These are phyloP conservation scores for Deroptyus accipitrinus DNA, from an alignment of 2,113 vertebrate genomes.

Conservation along the genomic window DNA sequence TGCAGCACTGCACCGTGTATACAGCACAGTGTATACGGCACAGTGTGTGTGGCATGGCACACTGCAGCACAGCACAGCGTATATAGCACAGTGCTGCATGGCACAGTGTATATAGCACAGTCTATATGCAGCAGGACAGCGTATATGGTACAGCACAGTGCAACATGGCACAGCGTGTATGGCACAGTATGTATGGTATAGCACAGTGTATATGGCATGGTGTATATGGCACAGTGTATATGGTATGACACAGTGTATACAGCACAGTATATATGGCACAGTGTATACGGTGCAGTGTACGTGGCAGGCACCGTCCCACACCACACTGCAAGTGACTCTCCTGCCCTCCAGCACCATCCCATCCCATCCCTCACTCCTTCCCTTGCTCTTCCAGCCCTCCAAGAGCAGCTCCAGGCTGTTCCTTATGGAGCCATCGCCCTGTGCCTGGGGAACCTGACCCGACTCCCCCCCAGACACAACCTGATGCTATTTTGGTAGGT, in stretches of 20 bases:
- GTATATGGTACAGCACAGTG: too few relatives aligned
- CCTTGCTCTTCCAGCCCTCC: not conserved
- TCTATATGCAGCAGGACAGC: too few relatives aligned
- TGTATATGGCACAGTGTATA: too few relatives aligned
- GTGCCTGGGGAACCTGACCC: not conserved
- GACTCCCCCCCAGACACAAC: not conserved
- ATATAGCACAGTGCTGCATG: too few relatives aligned
- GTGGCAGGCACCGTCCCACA: not conserved
- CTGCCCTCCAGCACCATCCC: not conserved
- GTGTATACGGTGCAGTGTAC: not conserved
- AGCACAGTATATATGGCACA: not conserved
- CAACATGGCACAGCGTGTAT: too few relatives aligned
- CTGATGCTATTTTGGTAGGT: not conserved
- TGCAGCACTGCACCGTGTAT: too few relatives aligned
- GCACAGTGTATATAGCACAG: too few relatives aligned
- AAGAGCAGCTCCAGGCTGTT: not conserved
- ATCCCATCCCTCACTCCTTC: not conserved
- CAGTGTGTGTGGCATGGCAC: too few relatives aligned
- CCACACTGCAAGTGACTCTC: not conserved
- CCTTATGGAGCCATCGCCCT: not conserved
- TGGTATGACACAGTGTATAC: not conserved
- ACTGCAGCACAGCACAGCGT: too few relatives aligned
- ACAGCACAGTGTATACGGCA: too few relatives aligned
- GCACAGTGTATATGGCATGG: too few relatives aligned
- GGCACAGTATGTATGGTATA: too few relatives aligned